Base-by-base conservation (phyloP, 2,797 vertebrate genomes). In the Chrysocyon brachyurus region DNA sequence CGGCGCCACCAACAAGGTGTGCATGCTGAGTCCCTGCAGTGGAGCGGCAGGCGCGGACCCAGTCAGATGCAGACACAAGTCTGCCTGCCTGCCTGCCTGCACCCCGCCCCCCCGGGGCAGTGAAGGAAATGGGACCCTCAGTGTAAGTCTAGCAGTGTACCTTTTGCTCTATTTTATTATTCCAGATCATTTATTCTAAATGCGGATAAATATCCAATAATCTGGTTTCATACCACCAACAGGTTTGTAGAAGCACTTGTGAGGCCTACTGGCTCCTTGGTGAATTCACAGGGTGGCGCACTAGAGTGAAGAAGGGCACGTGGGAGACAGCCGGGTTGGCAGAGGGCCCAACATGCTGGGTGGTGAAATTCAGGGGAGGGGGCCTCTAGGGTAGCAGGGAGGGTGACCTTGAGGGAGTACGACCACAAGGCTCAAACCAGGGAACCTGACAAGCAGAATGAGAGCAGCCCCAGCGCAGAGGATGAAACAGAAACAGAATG, bases 91-190 rank as follows among this genome's bases (percentile, higher is more conserved):
- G 52, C 12, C 40, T 57, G 5, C 19, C 54, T 26, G 28, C 22
- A 81, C 36, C 6, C 40, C 40, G 6, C 40, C 6, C 6, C 40
- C 8, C 40, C 40, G 7, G 8, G 0, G 40, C 40, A 11, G 28
- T 72, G 40, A 49, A 72, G 21, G 15, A 87, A 57, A 81, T 21
- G 46, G n/a, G 52, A 52, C 54, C 28, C 59, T 52, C 4, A 24
- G 28, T 52, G 59, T 7, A 19, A 26, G 49, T 10, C 46, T 79
- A 52, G 68, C 28, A 54, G 12, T 95, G 68, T 78, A 33, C 61
- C 54, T 93, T 49, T 24, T 68, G 28, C 57, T 89, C 79, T 68
- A 28, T 40, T 95, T 91, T 73, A 93, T 89, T 82, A 93, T 56
- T 86, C 63, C 56, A 2, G 12, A 72, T 66, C 64, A 83, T 56